A percentile compares a stretch with the other conserved stretches of the same genome.
phyloP scores from a whole-genome alignment of 2,888 invertebrate genomes.

The Hemithea aestivaria region DNA sequence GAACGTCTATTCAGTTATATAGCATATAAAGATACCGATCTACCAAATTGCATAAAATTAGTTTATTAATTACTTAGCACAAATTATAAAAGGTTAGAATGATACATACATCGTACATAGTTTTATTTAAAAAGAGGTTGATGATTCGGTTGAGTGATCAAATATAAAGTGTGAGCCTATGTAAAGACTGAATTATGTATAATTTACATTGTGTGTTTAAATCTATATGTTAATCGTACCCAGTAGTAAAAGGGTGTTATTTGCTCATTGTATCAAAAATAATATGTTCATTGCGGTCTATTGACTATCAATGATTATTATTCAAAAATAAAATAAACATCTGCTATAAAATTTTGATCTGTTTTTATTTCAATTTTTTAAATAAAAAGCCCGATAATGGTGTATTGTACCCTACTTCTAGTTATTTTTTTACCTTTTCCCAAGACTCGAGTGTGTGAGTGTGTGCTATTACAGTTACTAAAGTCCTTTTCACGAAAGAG shows the following conservation, averaged over 20 bases:
- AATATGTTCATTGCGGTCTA: conserved; percentile 66
- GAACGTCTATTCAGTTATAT: conserved; percentile 1
- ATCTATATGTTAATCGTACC: conserved; percentile 17
- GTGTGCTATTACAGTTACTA: too few species aligned
- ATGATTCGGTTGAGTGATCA: conserved; percentile 29
- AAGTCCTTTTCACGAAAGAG: too few species aligned
- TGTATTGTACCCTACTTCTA: too few species aligned
- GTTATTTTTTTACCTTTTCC: background rate
- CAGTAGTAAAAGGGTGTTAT: conserved; percentile 34
- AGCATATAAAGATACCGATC: background rate
- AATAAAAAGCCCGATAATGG: too few species aligned
- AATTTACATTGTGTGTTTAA: conserved; percentile 50
- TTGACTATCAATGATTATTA: conserved; percentile 59
- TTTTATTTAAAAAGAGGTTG: conserved; percentile 35
- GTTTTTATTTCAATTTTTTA: conserved; percentile 18
- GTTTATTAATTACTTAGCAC: conserved; percentile 31
- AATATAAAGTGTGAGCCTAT: conserved; percentile 51
- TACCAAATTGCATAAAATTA: background rate
- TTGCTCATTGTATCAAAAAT: conserved; percentile 69
- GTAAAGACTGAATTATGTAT: conserved; percentile 73
- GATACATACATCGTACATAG: conserved; percentile 26
- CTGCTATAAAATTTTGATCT: conserved; percentile 28
- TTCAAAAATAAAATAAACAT: conserved; percentile 47
- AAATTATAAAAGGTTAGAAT: conserved; percentile 38
- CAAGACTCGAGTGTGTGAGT: too few species aligned